These are phyloP conservation scores for Artemisiospiza belli DNA, from an alignment of 2,113 vertebrate species.

Conservation along the genomic window DNA sequence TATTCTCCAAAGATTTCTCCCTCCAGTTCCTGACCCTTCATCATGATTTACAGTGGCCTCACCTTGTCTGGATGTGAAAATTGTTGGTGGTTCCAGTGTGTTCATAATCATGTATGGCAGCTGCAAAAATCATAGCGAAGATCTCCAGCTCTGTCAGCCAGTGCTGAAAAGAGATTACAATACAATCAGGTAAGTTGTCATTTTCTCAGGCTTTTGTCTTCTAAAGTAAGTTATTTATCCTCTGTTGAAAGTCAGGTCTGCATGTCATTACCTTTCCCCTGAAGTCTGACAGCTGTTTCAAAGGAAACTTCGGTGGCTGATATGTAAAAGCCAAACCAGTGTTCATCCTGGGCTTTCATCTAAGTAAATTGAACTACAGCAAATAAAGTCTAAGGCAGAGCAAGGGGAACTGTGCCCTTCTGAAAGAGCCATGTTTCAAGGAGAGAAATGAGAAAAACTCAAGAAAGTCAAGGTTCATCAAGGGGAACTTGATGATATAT, in stretches of 20 bases:
- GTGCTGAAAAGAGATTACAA: constrained; percentile 81
- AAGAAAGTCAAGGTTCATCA: neutral
- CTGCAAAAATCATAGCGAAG: constrained; percentile 97
- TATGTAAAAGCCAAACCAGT: neutral
- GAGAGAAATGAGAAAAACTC: neutral
- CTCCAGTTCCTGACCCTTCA: neutral
- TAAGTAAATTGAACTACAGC: neutral
- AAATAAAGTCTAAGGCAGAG: neutral
- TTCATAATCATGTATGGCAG: constrained; percentile 96
- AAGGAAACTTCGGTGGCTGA: neutral
- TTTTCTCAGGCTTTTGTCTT: constrained; percentile 17
- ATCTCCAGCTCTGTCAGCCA: constrained; percentile 98
- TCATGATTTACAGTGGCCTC: constrained; percentile 12
- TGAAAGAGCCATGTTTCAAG: neutral
- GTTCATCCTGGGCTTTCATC: neutral
- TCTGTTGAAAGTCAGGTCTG: neutral
- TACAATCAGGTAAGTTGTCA: constrained; percentile 25
- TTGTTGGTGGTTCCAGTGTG: constrained; percentile 99
- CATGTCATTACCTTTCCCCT: neutral
- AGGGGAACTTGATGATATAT: neutral
- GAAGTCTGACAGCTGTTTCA: neutral
- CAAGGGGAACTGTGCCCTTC: neutral
- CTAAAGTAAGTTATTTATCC: neutral
- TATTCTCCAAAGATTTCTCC: neutral
- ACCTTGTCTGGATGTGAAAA: constrained; percentile 98